These are phyloP conservation scores for Drosophila pandora DNA, from an alignment of 1,140 invertebrate species.

Conservation along the genomic window DNA sequence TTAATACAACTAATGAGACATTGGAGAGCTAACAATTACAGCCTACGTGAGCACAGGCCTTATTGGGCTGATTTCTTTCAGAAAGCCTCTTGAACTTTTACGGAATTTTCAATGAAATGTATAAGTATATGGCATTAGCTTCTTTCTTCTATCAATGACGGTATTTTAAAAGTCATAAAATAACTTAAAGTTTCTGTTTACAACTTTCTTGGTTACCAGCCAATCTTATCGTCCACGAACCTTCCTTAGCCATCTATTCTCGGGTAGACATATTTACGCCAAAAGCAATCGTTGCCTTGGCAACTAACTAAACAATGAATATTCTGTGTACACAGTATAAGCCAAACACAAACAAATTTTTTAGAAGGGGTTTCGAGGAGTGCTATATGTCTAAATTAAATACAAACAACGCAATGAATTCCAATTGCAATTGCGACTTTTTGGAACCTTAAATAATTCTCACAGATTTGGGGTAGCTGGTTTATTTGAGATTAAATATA, in stretches of 20 bases:
- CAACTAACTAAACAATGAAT: slow-evolving; percentile 17
- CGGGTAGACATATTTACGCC: neutral
- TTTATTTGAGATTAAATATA: slow-evolving; percentile 26
- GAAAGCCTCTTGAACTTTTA: slow-evolving; percentile 66
- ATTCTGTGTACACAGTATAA: slow-evolving; percentile 19
- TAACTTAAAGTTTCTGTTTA: slow-evolving; percentile 21
- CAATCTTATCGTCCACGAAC: slow-evolving; percentile 40
- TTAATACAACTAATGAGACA: slow-evolving; percentile 74
- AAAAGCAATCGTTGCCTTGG: slow-evolving; percentile 24
- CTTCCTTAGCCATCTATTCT: slow-evolving; percentile 7
- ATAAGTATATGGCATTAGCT: neutral
- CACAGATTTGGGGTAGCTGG: slow-evolving; percentile 9
- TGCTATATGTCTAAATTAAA: slow-evolving; percentile 16
- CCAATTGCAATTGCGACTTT: slow-evolving; percentile 25
- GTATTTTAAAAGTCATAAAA: neutral
- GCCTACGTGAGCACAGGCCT: slow-evolving; percentile 56
- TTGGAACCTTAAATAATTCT: slow-evolving; percentile 11
- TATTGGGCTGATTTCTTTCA: neutral
- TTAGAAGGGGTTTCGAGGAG: slow-evolving; percentile 4
- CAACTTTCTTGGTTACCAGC: slow-evolving; percentile 12
- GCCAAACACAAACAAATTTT: slow-evolving; percentile 27
- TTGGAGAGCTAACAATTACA: slow-evolving; percentile 67
- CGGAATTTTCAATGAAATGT: slow-evolving; percentile 36
- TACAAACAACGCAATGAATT: slow-evolving; percentile 21
- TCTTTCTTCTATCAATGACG: too few species aligned